Conservation (phyloP, 2,888 invertebrate genomes). For the Agonopterix arenella region DNA sequence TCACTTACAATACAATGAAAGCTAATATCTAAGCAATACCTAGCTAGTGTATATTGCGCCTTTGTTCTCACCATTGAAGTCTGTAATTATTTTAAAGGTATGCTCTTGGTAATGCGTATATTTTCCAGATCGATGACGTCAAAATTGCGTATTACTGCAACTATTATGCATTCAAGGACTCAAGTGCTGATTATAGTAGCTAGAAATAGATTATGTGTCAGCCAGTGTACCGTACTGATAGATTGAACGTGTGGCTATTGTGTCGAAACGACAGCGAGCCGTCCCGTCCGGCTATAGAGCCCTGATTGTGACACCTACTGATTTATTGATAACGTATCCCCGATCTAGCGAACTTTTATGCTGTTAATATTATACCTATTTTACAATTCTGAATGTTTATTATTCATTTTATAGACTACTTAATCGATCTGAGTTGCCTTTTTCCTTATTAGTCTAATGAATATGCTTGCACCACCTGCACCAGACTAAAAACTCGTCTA, state of each 20-base stretch:
- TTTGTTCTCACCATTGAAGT: too few species aligned
- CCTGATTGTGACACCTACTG: conserved; percentile 1
- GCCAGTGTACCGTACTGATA: conserved; percentile 3
- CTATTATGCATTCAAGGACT: conserved; percentile 1
- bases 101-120: not conserved
- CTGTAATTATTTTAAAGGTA: too few species aligned
- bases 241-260: conserved; percentile 11
- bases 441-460: conserved; percentile 6
- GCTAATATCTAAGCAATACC: not conserved
- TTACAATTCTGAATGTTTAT: too few species aligned
- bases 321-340: conserved; percentile 1
- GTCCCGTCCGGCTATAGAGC: not conserved
- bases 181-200: not conserved
- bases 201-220: conserved; percentile 6
- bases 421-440: too few species aligned
- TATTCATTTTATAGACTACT: too few species aligned
- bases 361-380: too few species aligned
- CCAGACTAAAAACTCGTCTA: conserved; percentile 59
- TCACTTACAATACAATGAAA: conserved; percentile 6
- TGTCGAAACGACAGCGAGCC: conserved; percentile 8
- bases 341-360: conserved; percentile 6
- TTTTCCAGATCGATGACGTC: conserved; percentile 1
- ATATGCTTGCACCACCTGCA: conserved; percentile 28
- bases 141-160: conserved; percentile 3
- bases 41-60: not conserved